Evolutionary conservation across 1,140 invertebrate species (phyloP).

Genomic region (Melipona quadrifasciata): DNA sequence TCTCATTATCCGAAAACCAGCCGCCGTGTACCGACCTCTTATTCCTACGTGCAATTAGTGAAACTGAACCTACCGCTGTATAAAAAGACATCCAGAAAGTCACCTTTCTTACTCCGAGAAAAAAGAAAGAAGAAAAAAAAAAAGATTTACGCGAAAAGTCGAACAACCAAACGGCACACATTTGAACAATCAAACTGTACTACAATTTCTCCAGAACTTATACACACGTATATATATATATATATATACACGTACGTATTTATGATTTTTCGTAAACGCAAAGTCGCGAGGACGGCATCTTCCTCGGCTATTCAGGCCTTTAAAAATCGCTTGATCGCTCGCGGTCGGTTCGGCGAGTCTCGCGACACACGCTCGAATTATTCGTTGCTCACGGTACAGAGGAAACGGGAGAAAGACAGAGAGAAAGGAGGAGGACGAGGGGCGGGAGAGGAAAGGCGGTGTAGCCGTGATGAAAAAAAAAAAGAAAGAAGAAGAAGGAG

Average conservation of each 20-base stretch:
- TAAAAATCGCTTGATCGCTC: slow-evolving; percentile 17
- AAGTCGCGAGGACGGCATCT: not conserved
- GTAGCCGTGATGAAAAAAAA: slow-evolving; percentile 31
- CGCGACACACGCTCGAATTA: slow-evolving; percentile 35
- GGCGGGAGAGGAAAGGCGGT: not conserved
- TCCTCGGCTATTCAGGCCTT: not conserved
- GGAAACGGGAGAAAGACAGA: not conserved
- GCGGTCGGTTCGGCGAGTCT: slow-evolving; percentile 1
- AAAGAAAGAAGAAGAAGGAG: slow-evolving; percentile 24
- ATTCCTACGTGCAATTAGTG: not conserved
- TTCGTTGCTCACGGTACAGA: not conserved
- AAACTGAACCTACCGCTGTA: not conserved
- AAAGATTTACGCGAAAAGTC: not conserved
- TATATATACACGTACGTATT: not conserved
- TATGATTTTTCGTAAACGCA: not conserved
- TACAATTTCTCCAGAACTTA: not conserved
- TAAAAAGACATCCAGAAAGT: not conserved
- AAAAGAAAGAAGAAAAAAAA: not conserved
- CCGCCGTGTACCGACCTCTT: not conserved
- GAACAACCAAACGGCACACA: not conserved
- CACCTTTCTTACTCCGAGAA: not conserved
- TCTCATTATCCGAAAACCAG: not conserved
- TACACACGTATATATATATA: too few species aligned
- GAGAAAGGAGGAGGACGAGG: slow-evolving; percentile 23
- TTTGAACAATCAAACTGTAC: not conserved